Conservation (phyloP, 2,888 invertebrate species). For the Rugalucina vietnamica region DNA sequence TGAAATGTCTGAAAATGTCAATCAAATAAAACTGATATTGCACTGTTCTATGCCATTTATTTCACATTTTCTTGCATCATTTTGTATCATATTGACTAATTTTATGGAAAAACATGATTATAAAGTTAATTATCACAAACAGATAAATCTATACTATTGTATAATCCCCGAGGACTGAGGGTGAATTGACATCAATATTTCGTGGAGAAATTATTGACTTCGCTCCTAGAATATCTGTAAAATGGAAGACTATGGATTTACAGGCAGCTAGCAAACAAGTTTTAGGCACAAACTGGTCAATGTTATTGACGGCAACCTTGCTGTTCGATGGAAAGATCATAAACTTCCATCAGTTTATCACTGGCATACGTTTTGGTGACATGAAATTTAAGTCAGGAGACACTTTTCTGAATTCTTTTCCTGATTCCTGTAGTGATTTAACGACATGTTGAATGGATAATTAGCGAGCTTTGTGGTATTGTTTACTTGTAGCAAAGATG, state of each 20-base stretch:
- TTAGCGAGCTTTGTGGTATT: not conserved
- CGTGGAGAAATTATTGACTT: conserved; percentile 76
- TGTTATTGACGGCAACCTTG: conserved; percentile 72
- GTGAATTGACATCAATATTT: conserved; percentile 74
- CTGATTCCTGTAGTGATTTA: conserved; percentile 5
- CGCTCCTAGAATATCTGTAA: conserved; percentile 66
- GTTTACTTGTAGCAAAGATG: conserved; percentile 46
- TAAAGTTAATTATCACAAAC: conserved; percentile 62
- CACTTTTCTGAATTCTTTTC: not conserved
- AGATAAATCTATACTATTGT: conserved; percentile 73
- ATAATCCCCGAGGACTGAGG: conserved; percentile 69
- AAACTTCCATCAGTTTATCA: conserved; percentile 49
- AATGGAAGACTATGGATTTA: conserved; percentile 66
- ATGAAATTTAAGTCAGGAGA: conserved; percentile 17
- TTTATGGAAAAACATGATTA: conserved; percentile 42
- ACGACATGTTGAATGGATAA: not conserved
- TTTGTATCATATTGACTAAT: conserved; percentile 53
- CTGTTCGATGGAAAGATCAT: conserved; percentile 56
- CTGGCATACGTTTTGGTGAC: conserved; percentile 20
- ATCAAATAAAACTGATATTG: not conserved
- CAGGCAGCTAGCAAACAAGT: conserved; percentile 58
- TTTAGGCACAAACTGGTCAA: conserved; percentile 73
- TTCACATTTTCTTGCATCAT: not conserved
- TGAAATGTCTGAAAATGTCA: not conserved
- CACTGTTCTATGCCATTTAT: not conserved